Evolutionary conservation across 2,888 invertebrate species (phyloP), one percentile per base, ranked within the genome.

Genomic region (Mesopsocus fuscifrons): DNA sequence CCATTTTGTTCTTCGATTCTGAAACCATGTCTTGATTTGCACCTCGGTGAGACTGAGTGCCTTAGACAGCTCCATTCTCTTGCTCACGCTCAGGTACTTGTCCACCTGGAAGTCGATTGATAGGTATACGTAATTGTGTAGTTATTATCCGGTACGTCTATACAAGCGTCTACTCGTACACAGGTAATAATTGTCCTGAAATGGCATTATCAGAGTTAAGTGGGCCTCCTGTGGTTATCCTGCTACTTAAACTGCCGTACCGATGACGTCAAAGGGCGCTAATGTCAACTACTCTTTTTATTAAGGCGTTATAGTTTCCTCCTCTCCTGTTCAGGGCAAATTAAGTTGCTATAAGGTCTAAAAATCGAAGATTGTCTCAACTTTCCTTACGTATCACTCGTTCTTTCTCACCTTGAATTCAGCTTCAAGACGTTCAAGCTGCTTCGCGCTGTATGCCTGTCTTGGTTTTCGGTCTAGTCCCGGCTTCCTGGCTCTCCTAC

Each of bases 21-120:
- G 89, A 58, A 92, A 92, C 92, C 92, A 92, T 0, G 92, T 92
- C 59, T 94, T 94, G 50, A 94, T 91, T 64, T 94, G 92, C 0
- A 91, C 91, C 63, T 94, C 92, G 1, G 91, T 91, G 34, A 94
- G 67, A 50, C 76, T 81, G 23, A 95, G 61, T 0, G 79, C 77
- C 59, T 88, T 85, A 1, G 92, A 91, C 3, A 95, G 66, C 53
- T 94, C 91, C 78, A 91, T 81, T 43, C 95, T 68, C 59, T 94
- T 95, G 54, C 84, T 88, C 1, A 95, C 94, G 60, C 91, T 92
- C 43, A 95, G 68, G 60, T 95, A 95, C 60, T 95, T 94, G 66
- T 95, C 94, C 43, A 81, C 68, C 75, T 75, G 59, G 8, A 54
- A 56, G 41, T 11, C n/a, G n/a, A n/a, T n/a, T n/a, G n/a, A n/a